A percentile compares a stretch with the other conserved stretches of the same genome.
Evolutionary conservation across 1,140 invertebrate genomes (phyloP).

Genomic region (Drosophila parabipectinata): DNA sequence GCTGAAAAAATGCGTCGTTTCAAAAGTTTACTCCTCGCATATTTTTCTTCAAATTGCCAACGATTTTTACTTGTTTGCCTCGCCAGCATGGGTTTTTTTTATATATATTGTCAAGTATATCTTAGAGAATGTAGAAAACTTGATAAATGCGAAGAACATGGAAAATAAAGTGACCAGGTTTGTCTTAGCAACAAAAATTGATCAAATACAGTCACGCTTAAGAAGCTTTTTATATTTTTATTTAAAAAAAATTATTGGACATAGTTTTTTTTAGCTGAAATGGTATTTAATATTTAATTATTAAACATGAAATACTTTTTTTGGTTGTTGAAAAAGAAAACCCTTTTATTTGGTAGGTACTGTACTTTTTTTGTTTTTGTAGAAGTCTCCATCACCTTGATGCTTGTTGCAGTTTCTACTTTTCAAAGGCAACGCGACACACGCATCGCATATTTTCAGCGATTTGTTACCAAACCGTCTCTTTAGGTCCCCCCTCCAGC

Average conservation of each 20-base stretch:
- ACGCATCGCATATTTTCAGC: constrained; percentile 72
- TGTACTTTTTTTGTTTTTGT: constrained; percentile 6
- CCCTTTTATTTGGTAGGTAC: neutral
- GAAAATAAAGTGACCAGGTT: neutral
- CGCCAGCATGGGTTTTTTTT: constrained; percentile 38
- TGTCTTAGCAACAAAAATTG: neutral
- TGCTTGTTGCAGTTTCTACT: constrained; percentile 42
- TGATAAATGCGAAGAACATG: too few species aligned
- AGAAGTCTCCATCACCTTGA: constrained; percentile 41
- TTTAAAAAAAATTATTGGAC: too few species aligned
- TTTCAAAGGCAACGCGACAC: constrained; percentile 44
- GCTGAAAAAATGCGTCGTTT: constrained; percentile 74
- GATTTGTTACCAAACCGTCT: constrained; percentile 53
- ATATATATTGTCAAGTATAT: neutral
- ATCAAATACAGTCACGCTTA: neutral
- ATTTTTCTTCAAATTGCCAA: constrained; percentile 81
- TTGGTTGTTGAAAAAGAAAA: neutral
- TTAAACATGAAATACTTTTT: neutral
- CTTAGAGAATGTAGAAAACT: neutral
- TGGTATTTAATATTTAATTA: too few species aligned
- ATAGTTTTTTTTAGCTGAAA: too few species aligned
- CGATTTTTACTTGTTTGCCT: constrained; percentile 80
- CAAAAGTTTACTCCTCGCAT: constrained; percentile 81
- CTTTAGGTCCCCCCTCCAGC: neutral
- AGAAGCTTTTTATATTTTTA: too few species aligned